Base-by-base conservation (phyloP, 2,888 invertebrate genomes). In the Hyposoter dolosus region DNA sequence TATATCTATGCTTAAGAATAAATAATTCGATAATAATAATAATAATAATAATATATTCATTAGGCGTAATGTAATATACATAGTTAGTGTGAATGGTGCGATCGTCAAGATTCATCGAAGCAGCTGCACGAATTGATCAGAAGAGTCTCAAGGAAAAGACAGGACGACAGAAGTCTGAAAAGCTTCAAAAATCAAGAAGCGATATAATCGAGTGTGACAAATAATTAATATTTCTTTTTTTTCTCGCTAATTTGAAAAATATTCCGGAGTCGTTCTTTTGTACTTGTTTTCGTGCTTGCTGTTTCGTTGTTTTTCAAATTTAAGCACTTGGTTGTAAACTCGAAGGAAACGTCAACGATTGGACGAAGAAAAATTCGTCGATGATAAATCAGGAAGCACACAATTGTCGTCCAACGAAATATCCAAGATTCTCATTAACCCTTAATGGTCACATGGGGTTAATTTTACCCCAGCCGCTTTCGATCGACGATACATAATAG, bases 191-290 rank as follows among this genome's bases (percentile, higher is more conserved):
- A 72, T 65, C 40, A 60, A 56, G 50, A 23, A 23, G 17, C 7
- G 15, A 53, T 19, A 53, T 19, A 28, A 35, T 23, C 28, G 45
- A 60, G 35, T 1, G 43, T 71, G 15, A 10, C 28, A 68, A 72
- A 66, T 66, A 4, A 71, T 60, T 50, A 28, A 9, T n/a, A 63
- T 45, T 66, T n/a, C 15, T 28, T 32, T 66, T 32, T 80, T 47
- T 40, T 63, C 43, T 69, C 65, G n/a, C 53, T 65, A 3, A 35
- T 72, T 83, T 45, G 78, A 43, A 45, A 74, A 50, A 77, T 68
- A 66, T 82, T 85, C 50, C 63, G 81, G 78, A 75, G 60, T 75
- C 74, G 74, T 82, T 84, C 79, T 83, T 77, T 84, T 84, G 83
- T 81, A 84, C 84, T 85, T 85, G 74, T 82, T 82, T 74, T 66